Base-by-base conservation (phyloP, 2,113 vertebrate genomes). In the Naja naja region DNA sequence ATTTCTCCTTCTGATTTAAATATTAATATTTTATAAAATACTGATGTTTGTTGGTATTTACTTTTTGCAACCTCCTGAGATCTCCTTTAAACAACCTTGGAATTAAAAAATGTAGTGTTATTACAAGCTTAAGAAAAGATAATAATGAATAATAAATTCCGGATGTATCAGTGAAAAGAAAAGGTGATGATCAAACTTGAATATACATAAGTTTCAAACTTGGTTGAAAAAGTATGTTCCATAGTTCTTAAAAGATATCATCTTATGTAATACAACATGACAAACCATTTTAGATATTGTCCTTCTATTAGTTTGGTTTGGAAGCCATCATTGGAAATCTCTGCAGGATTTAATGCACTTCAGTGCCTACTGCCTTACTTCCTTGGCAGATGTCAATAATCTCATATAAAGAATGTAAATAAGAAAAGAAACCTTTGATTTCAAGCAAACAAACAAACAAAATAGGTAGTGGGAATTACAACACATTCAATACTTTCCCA, bases 221-320 rank as follows among this genome's bases (percentile, higher is more conserved):
- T 95, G 95, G 96, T 96, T 97, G 96, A 95, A 97, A 97, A 96
- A 95, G 94, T 95, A 97, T 96, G 18, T 93, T 93, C 97, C 93
- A 96, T 95, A 94, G 64, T 97, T 94, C 94, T 96, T 91, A 97
- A 95, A 97, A 97, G 97, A 97, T 96, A 97, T 96, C 94, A 96
- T 93, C 97, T 97, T 96, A 88, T 97, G 96, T 97, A 96, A 97
- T 97, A 98, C 97, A 97, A 97, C 95, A 92, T 95, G 96, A 97
- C 95, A 97, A 97, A 97, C 97, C 96, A 93, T 96, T 97, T 97
- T 96, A 95, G 95, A 97, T 96, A 95, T 94, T 94, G 94, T 96
- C 91, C 97, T 97, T 97, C 96, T 96, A 95, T 96, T 98, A 97
- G 96, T 98, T 98, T 98, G 97, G 97, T 98, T 97, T 98, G 96